Percentiles rank a stretch among this genome's conserved stretches.
Conservation (phyloP, 2,888 invertebrate species). For the Oasisia sp. region DNA sequence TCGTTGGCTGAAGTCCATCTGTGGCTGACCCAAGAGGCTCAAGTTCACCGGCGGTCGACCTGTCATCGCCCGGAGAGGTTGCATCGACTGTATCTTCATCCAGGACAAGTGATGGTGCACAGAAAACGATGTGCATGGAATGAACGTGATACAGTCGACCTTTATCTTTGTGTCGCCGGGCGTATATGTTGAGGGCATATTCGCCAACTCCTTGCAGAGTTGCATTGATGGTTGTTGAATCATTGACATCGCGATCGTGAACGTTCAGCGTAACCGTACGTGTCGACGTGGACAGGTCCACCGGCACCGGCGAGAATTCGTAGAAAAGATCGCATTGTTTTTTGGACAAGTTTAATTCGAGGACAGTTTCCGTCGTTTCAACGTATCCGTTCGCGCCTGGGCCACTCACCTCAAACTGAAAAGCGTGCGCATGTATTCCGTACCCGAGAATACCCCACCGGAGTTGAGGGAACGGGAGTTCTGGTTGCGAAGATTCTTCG, state of each 20-base stretch:
- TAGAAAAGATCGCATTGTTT: background rate
- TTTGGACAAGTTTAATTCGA: background rate
- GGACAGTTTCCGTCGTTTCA: background rate
- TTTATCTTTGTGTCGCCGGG: constrained; percentile 26
- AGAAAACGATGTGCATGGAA: background rate
- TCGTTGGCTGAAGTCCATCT: background rate
- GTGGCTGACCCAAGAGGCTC: too few species aligned
- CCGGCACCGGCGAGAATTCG: background rate
- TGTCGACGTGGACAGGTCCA: background rate
- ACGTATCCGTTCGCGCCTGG: background rate
- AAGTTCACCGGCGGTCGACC: background rate
- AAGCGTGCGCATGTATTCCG: background rate
- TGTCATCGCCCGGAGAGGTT: background rate
- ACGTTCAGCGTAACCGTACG: background rate
- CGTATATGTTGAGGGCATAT: constrained; percentile 59
- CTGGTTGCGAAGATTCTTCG: background rate
- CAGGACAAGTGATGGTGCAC: background rate
- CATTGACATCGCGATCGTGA: background rate
- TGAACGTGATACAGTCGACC: background rate
- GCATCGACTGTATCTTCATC: background rate
- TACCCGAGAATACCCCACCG: background rate
- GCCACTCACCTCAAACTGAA: background rate
- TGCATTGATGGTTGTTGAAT: constrained; percentile 42
- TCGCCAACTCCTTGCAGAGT: constrained; percentile 57
- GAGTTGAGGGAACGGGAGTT: background rate